Conservation (phyloP, 2,888 invertebrate species). For the Aethes cnicana region DNA sequence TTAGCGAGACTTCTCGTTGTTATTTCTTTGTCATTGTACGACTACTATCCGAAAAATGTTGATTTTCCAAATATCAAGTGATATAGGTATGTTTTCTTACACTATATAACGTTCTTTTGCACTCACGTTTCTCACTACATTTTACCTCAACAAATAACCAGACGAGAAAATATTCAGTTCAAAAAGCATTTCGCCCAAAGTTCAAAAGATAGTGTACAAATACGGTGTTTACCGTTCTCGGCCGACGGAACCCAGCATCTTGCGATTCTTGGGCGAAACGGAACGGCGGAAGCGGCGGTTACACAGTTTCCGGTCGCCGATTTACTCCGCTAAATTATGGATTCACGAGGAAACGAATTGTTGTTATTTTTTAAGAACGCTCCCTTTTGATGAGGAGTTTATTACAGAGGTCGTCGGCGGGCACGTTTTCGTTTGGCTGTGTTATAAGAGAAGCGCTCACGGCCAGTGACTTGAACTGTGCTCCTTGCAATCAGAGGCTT, state of each 20-base stretch:
- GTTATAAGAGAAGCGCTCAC: no score
- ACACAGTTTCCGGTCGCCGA: constrained; percentile 53
- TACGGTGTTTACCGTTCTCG: neutral
- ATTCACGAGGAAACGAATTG: constrained; percentile 48
- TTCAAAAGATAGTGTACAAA: neutral
- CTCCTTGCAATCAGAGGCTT: constrained; percentile 26
- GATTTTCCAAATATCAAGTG: no score
- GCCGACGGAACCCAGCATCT: constrained; percentile 35
- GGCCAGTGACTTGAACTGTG: no score
- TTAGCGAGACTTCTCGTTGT: no score
- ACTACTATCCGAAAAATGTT: no score
- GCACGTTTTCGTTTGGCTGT: constrained; percentile 17
- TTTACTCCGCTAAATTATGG: constrained; percentile 53
- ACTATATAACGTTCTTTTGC: no score
- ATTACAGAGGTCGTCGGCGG: constrained; percentile 22
- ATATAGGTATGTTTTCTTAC: no score
- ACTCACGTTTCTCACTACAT: no score
- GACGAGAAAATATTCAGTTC: no score
- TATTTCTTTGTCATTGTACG: no score
- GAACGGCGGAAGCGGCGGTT: constrained; percentile 58
- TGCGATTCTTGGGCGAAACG: constrained; percentile 43
- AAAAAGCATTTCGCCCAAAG: no score
- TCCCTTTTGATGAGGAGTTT: constrained; percentile 30
- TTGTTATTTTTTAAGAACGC: constrained; percentile 46
- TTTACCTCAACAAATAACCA: no score